A percentile compares a stretch with the other conserved stretches of the same genome.
Evolutionary conservation across 2,797 vertebrate genomes (phyloP).

Genomic region (Darevskia mixta): DNA sequence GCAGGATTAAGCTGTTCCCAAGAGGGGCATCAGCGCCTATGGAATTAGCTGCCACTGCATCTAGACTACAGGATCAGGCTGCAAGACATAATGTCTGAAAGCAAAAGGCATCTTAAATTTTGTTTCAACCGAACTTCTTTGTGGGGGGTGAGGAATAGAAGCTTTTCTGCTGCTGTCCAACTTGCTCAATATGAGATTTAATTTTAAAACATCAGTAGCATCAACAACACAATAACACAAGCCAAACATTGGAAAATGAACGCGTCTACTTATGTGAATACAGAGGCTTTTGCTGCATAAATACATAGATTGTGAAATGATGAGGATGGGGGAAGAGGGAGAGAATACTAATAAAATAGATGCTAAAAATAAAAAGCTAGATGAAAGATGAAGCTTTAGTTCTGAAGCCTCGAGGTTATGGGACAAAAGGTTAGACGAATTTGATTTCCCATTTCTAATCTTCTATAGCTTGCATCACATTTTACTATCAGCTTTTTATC

Average conservation of each 20-base stretch:
- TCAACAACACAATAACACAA: not conserved
- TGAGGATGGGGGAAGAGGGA: not conserved
- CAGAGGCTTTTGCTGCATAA: not conserved
- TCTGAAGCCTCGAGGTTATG: conserved; percentile 26
- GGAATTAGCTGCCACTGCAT: not conserved
- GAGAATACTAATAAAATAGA: conserved; percentile 22
- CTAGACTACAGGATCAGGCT: not conserved
- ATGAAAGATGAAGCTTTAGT: conserved; percentile 32
- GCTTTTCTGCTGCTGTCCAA: conserved; percentile 21
- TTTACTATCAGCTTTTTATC: conserved; percentile 39
- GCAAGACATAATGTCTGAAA: not conserved
- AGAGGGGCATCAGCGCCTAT: not conserved
- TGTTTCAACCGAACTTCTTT: not conserved
- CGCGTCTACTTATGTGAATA: not conserved
- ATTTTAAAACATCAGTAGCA: conserved; percentile 9
- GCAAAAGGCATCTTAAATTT: not conserved
- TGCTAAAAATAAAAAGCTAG: conserved; percentile 27
- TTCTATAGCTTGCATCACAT: conserved; percentile 36
- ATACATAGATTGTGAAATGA: not conserved
- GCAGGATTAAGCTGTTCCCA: not conserved
- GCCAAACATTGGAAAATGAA: not conserved
- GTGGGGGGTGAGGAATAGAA: not conserved
- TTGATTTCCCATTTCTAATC: conserved; percentile 49
- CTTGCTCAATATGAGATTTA: not conserved
- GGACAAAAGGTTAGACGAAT: conserved; percentile 37